A percentile compares a stretch with the other conserved stretches of the same genome.
These are phyloP conservation scores for Bhutanitis thaidina DNA, from an alignment of 2,888 invertebrate species.

Conservation along the genomic window DNA sequence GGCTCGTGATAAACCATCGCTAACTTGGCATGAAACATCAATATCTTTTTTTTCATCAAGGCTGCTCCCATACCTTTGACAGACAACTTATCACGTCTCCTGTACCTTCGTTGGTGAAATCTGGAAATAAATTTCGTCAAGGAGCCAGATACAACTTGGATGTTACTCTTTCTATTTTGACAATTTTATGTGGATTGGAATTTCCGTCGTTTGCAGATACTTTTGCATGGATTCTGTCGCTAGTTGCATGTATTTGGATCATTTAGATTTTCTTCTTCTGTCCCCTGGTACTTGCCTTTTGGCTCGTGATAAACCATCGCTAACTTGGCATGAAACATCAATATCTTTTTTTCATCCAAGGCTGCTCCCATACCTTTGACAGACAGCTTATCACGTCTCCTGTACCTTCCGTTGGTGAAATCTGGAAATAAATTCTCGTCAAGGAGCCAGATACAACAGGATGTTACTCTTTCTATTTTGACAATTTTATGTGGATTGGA, in stretches of 20 bases:
- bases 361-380: slow-evolving; percentile 76
- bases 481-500: slow-evolving; percentile 32
- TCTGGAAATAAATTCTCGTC: slow-evolving; percentile 41
- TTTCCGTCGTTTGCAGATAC: slow-evolving; percentile 32
- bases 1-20: slow-evolving; percentile 16
- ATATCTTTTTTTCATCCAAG: slow-evolving; percentile 71
- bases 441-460: slow-evolving; percentile 36
- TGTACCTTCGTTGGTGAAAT: slow-evolving; percentile 31
- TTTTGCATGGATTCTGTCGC: slow-evolving; percentile 42
- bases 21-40: slow-evolving; percentile 26
- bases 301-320: slow-evolving; percentile 4
- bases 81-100: slow-evolving; percentile 57
- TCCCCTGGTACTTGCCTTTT: slow-evolving; percentile 23
- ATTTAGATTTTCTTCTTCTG: slow-evolving; percentile 23
- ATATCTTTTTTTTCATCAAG: slow-evolving; percentile 71
- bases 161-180: slow-evolving; percentile 39
- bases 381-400: slow-evolving; percentile 43
- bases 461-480: slow-evolving; percentile 38
- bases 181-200: slow-evolving; percentile 28
- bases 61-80: slow-evolving; percentile 75
- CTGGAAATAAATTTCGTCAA: slow-evolving; percentile 40
- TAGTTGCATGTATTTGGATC: slow-evolving; percentile 35
- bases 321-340: slow-evolving; percentile 26
- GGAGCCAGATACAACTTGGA: slow-evolving; percentile 38
- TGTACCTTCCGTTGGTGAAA: slow-evolving; percentile 34